Evolutionary conservation across 2,797 vertebrate species (phyloP).

Genomic region (Falco berigora): DNA sequence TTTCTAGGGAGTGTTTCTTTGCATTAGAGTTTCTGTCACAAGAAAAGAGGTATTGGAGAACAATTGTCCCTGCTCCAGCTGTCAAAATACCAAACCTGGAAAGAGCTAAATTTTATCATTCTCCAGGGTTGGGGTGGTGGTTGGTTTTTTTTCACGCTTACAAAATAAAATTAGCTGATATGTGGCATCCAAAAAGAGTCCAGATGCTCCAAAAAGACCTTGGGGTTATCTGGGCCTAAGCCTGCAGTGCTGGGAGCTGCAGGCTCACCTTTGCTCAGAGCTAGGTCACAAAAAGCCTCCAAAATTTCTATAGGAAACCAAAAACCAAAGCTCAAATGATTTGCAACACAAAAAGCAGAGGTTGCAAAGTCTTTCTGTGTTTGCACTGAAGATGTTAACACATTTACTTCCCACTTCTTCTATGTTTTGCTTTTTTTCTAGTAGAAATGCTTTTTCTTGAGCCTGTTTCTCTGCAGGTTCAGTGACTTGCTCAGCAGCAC

Average conservation of each 20-base stretch:
- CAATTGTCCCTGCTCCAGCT: background rate
- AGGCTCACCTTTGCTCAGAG: background rate
- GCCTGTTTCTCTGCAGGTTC: background rate
- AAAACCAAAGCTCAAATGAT: background rate
- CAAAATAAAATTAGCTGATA: background rate
- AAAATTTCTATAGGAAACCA: background rate
- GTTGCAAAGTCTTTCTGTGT: background rate
- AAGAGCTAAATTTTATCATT: constrained; percentile 3
- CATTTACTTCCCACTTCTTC: background rate
- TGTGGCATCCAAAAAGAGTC: background rate
- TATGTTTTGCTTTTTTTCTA: background rate
- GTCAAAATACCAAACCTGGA: background rate
- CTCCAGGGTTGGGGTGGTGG: background rate
- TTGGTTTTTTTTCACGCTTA: background rate
- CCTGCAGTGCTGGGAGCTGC: background rate
- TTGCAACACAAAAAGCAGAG: background rate
- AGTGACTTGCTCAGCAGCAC: background rate
- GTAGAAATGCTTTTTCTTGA: background rate
- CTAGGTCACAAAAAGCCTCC: background rate
- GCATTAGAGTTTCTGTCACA: constrained; percentile 15
- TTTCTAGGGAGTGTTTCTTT: background rate
- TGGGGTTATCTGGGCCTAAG: background rate
- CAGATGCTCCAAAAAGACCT: background rate
- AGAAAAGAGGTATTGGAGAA: background rate
- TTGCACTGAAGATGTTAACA: background rate